Evolutionary conservation across 2,113 vertebrate genomes (phyloP), one percentile per base, ranked within the genome.

Genomic region (Ursus arctos): DNA sequence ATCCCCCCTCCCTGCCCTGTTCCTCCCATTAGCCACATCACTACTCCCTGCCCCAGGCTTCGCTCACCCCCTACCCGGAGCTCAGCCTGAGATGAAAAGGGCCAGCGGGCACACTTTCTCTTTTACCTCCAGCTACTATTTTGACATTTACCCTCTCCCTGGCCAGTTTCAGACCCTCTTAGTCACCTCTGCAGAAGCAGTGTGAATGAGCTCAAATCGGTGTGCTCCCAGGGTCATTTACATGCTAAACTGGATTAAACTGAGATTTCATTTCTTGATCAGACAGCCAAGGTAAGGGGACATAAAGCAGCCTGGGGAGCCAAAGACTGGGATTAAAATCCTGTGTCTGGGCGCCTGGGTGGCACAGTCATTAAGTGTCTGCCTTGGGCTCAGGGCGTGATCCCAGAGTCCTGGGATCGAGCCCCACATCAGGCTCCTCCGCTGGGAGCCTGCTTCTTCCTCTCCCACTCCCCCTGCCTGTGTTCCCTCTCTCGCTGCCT

Each of bases 51-150:
- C 33, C 86, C n/a, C 79, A 7, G 0, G 51, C 33, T 51, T 72
- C 24, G 63, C 83, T 21, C 47, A 40, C 14, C 67, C 15, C 49
- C 18, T 5, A 22, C 9, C 15, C 51, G 16, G 28, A 63, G 18
- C 55, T 11, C 79, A 95, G 49, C 85, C 65, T 9, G 4, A 40
- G 63, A 55, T 33, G 21, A 28, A 19, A 43, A 80, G 51, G 26
- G 53, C 65, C 69, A 28, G 55, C 4, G 13, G 13, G 26, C 87
- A 36, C 49, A 40, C 96, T 98, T 97, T 98, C 95, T 91, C 71
- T 93, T 95, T 86, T 11, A 33, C 40, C 10, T 47, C 88, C 7
- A 12, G 21, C 71, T 76, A 36, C 19, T 10, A 53, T 91, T 91
- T 57, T 72, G 77, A 88, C 69, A 40, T 88, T 77, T 31, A 12